Evolutionary conservation across 2,797 vertebrate genomes (phyloP).

Genomic region (Amblyraja radiata): DNA sequence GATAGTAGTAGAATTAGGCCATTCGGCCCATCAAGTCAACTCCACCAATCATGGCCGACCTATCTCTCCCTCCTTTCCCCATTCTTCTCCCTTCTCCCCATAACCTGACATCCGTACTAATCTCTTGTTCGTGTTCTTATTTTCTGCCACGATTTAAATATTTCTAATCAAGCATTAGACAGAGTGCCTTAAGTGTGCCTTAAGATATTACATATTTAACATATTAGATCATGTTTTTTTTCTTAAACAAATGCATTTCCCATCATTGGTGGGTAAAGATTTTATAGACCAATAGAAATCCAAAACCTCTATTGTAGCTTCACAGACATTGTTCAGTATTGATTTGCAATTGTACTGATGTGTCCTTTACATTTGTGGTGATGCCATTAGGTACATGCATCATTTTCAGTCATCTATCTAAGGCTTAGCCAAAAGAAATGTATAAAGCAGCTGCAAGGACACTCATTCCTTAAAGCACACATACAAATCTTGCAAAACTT

Average conservation of each 20-base stretch:
- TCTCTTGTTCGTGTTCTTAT: not conserved
- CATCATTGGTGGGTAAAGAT: not conserved
- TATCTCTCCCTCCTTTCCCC: no score
- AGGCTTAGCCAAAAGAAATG: not conserved
- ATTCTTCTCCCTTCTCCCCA: no score
- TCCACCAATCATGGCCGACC: no score
- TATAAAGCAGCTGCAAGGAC: not conserved
- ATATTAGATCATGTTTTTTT: not conserved
- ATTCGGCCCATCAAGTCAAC: no score
- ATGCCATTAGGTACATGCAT: not conserved
- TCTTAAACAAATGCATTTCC: not conserved
- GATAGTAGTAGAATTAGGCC: no score
- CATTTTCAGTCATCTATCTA: not conserved
- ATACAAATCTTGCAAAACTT: not conserved
- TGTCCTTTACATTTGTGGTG: conserved; percentile 5
- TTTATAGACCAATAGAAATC: conserved; percentile 11
- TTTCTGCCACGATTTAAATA: not conserved
- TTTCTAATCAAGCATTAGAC: not conserved
- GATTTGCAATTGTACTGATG: not conserved
- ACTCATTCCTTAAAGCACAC: not conserved
- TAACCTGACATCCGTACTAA: no score
- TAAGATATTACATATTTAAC: conserved; percentile 4
- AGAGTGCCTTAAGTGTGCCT: not conserved
- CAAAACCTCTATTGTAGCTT: not conserved
- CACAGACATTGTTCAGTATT: not conserved